Percentiles rank a stretch among this genome's conserved stretches.
These are phyloP conservation scores for Pectinophora gossypiella DNA, from an alignment of 1,140 invertebrate species.

Conservation along the genomic window DNA sequence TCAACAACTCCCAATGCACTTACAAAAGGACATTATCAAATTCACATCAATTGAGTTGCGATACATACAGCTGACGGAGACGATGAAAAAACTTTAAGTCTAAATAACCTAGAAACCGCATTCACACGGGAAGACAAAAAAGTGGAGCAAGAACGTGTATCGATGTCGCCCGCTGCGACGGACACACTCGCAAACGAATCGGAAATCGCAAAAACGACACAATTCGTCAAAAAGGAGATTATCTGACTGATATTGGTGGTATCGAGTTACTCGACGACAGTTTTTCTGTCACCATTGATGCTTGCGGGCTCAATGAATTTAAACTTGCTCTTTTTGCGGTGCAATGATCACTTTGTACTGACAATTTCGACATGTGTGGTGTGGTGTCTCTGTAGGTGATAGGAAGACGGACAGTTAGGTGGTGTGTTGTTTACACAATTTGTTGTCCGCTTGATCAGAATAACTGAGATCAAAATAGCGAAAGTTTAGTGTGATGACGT, in stretches of 20 bases:
- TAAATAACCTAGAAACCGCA: conserved; percentile 12
- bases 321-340: not conserved
- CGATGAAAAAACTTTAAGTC: not conserved
- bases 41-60: not conserved
- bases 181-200: not conserved
- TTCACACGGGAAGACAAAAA: conserved; percentile 5
- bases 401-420: no score
- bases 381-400: no score
- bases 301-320: not conserved
- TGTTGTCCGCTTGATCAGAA: no score
- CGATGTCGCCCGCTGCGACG: conserved; percentile 7
- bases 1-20: not conserved
- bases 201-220: not conserved
- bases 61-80: conserved; percentile 1
- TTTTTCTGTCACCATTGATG: not conserved
- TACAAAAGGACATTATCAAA: conserved; percentile 7
- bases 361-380: no score
- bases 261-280: conserved; percentile 1
- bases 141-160: not conserved
- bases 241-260: not conserved
- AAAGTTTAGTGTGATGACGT: no score
- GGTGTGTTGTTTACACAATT: no score
- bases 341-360: no score
- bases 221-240: not conserved
- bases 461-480: no score